A percentile compares a stretch with the other conserved stretches of the same genome.
Evolutionary conservation across 2,797 vertebrate genomes (phyloP).

Genomic region (Danio aesculapii): DNA sequence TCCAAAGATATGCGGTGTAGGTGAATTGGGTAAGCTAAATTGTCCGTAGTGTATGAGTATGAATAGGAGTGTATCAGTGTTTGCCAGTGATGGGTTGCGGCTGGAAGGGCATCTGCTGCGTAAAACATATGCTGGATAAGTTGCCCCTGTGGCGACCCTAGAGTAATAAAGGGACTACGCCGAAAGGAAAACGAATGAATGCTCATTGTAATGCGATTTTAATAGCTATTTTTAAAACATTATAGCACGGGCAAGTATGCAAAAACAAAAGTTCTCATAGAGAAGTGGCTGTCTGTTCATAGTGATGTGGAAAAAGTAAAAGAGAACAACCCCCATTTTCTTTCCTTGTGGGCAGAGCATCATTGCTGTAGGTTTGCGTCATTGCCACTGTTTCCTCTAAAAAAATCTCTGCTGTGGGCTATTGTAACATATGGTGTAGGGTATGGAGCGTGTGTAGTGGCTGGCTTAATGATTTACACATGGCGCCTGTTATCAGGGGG

Average conservation of each 20-base stretch:
- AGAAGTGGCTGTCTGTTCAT: slow-evolving; percentile 42
- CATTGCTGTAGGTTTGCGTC: slow-evolving; percentile 50
- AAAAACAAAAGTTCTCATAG: slow-evolving; percentile 50
- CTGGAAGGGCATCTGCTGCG: too few species aligned
- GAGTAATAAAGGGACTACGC: too few species aligned
- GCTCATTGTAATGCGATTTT: too few species aligned
- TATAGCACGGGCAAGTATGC: slow-evolving; percentile 37
- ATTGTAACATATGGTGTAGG: slow-evolving; percentile 37
- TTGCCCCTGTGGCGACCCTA: too few species aligned
- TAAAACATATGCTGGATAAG: too few species aligned
- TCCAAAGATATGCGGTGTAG: too few species aligned
- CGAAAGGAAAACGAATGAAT: too few species aligned
- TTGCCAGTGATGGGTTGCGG: too few species aligned
- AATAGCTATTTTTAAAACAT: neutral
- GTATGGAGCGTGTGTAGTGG: slow-evolving; percentile 28
- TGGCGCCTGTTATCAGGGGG: slow-evolving; percentile 60
- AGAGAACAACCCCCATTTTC: slow-evolving; percentile 38
- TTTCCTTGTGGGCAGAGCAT: slow-evolving; percentile 45
- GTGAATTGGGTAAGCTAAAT: too few species aligned
- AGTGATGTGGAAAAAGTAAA: slow-evolving; percentile 53
- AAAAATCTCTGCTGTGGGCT: slow-evolving; percentile 39
- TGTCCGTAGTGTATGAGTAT: too few species aligned
- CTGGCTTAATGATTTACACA: slow-evolving; percentile 67
- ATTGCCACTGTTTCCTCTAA: slow-evolving; percentile 40
- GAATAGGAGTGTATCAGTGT: too few species aligned